Conservation (phyloP, 2,888 invertebrate species). For the Pterostichus niger region DNA sequence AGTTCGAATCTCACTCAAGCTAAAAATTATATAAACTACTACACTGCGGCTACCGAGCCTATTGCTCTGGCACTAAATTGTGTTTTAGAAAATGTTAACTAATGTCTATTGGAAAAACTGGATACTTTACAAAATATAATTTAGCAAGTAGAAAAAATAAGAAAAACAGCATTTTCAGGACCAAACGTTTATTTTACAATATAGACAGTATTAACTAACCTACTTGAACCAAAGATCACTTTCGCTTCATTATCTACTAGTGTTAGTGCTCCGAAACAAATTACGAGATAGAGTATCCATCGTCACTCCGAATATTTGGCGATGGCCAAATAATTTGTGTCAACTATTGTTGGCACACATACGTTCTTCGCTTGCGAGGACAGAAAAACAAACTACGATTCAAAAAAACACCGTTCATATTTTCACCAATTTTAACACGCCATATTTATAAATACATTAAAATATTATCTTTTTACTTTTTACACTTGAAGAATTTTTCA, state of each 20-base stretch:
- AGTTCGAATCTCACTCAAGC: too few species aligned
- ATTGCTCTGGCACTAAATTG: too few species aligned
- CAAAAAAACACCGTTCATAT: slow-evolving; percentile 42
- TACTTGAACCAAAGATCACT: neutral
- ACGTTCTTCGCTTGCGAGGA: neutral
- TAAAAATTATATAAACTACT: too few species aligned
- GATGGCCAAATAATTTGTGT: slow-evolving; percentile 33
- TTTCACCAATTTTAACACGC: slow-evolving; percentile 4
- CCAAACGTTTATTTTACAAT: slow-evolving; percentile 1
- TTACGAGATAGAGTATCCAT: slow-evolving; percentile 33
- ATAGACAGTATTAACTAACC: neutral
- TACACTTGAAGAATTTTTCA: neutral
- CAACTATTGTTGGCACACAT: slow-evolving; percentile 38
- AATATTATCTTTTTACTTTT: neutral
- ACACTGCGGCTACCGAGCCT: too few species aligned
- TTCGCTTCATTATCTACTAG: neutral
- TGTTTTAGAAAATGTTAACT: too few species aligned
- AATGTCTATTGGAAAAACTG: too few species aligned
- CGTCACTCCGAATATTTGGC: slow-evolving; percentile 33
- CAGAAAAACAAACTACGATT: slow-evolving; percentile 42
- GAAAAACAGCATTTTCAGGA: neutral
- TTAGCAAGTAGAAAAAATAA: neutral
- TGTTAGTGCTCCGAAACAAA: slow-evolving; percentile 2
- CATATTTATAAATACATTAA: neutral
- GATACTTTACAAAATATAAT: neutral